phyloP scores from a whole-genome alignment of 2,113 vertebrate genomes.

The Urocolius indicus region DNA sequence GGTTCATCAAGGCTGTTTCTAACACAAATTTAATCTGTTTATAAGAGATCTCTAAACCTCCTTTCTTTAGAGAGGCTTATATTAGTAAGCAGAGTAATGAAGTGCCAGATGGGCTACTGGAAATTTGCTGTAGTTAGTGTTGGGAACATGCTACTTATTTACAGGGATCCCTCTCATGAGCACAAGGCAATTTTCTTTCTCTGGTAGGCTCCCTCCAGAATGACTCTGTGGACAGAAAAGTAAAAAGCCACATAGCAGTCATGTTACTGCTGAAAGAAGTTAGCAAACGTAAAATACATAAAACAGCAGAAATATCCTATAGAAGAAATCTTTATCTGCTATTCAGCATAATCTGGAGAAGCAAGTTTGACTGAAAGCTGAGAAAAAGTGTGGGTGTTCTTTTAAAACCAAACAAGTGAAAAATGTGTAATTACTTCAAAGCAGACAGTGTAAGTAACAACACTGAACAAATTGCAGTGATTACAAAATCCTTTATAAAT shows the following conservation, averaged over 20 bases:
- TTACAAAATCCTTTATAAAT: conserved; percentile 67
- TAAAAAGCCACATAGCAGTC: neutral
- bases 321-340: neutral
- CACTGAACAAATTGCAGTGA: conserved; percentile 65
- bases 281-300: neutral
- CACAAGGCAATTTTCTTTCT: neutral
- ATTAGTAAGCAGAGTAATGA: neutral
- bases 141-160: neutral
- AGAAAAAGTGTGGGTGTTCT: neutral
- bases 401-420: conserved; percentile 15
- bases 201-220: neutral
- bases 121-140: neutral
- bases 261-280: neutral
- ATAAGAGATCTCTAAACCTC: neutral
- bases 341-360: neutral
- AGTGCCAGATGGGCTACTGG: neutral
- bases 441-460: conserved; percentile 56
- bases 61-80: neutral
- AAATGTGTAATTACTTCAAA: conserved; percentile 66
- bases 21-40: neutral
- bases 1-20: neutral
- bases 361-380: neutral
- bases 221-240: neutral
- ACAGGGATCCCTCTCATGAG: neutral
- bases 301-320: neutral